phyloP scores from a whole-genome alignment of 2,113 vertebrate genomes.

The Sakesphorus luctuosus region DNA sequence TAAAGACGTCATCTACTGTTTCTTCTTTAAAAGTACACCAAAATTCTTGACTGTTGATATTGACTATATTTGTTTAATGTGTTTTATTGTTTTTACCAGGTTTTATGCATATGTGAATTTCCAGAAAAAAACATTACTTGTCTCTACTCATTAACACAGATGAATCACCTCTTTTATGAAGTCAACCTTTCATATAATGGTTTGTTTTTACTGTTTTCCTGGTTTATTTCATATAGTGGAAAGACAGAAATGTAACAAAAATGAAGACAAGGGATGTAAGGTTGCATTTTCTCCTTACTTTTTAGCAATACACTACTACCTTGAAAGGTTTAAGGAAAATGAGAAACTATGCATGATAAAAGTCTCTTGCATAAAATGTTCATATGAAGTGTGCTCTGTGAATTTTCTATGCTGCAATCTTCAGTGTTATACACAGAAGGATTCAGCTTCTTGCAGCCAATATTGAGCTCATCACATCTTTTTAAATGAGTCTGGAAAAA shows the following conservation, averaged over 20 bases:
- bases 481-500: constrained; percentile 46
- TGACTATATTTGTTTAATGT: not conserved
- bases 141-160: not conserved
- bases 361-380: not conserved
- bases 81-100: not conserved
- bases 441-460: constrained; percentile 49
- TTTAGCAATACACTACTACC: not conserved
- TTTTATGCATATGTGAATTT: not conserved
- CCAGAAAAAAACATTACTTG: not conserved
- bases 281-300: not conserved
- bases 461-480: constrained; percentile 50
- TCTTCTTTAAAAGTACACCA: not conserved
- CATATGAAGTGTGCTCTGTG: not conserved
- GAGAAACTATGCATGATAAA: not conserved
- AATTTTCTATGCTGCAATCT: constrained; percentile 30
- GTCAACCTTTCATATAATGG: not conserved
- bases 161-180: not conserved
- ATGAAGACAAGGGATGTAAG: not conserved
- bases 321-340: not conserved
- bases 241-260: not conserved
- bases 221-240: not conserved
- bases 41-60: not conserved
- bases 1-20: not conserved
- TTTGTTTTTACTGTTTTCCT: not conserved
- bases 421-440: constrained; percentile 35